Evolutionary conservation across 2,113 vertebrate species (phyloP), one percentile per base, ranked within the genome.

Genomic region (Cyprinodon brontotheroides): DNA sequence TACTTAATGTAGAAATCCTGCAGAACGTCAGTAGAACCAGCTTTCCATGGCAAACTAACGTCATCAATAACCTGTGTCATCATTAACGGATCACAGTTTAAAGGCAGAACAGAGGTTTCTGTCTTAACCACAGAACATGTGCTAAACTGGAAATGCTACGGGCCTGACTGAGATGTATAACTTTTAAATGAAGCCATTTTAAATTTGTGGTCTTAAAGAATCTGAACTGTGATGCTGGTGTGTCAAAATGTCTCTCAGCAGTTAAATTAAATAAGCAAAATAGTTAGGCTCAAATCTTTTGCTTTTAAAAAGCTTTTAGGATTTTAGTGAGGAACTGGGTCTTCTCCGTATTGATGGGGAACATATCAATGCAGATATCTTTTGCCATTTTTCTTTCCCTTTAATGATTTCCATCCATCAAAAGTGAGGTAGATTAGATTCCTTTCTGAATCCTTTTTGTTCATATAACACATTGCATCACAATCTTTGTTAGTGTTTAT

Each of bases 1-100:
- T 70, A 85, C 74, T 69, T 59, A 68, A 14, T 81, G 57, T 53
- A 37, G 22, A 47, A 17, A 61, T 3, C 29, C 29, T n/a, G 50
- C 17, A 57, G 41, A 61, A 61, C 62, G 87, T 85, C 72, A 78
- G 81, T 50, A 48, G 50, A 61, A 66, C 70, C 43, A 22, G 78
- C 79, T 86, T 88, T 90, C 84, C 86, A 84, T 43, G 4, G 57
- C 5, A 22, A 72, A 87, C 67, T 60, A 70, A 62, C 82, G 71
- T 89, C 89, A 82, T 60, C 61, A 29, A 65, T 71, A 22, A 64
- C 50, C 39, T 17, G 20, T n/a, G 17, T 75, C 66, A 75, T 74
- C 61, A 67, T 12, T 65, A 61, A 48, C 22, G 20, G n/a, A 57
- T 57, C 50, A 14, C 9, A n/a, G 50, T n/a, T 57, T 14, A 57